Evolutionary conservation across 2,113 vertebrate genomes (phyloP).

Genomic region (Boleophthalmus pectinirostris): DNA sequence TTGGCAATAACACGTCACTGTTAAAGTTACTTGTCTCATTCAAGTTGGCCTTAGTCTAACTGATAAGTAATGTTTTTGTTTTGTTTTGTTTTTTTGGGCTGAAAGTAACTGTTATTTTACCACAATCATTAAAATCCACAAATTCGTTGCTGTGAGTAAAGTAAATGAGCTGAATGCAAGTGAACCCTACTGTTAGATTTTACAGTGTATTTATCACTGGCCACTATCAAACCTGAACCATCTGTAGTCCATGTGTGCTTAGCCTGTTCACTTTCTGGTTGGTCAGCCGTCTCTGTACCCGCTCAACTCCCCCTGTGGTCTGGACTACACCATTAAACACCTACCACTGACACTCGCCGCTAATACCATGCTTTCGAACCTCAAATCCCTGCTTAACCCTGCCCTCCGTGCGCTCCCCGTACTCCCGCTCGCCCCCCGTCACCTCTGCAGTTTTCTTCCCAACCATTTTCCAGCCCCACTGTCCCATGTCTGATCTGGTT

Average conservation of each 20-base stretch:
- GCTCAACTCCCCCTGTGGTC: slow-evolving; percentile 6
- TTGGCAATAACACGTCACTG: too few relatives aligned
- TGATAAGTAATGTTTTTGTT: too few relatives aligned
- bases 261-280: background rate
- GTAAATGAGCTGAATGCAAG: too few relatives aligned
- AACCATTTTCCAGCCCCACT: slow-evolving; percentile 6
- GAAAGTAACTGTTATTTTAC: too few relatives aligned
- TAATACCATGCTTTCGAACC: slow-evolving; percentile 71
- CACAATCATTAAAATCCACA: too few relatives aligned
- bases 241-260: background rate
- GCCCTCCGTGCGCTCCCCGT: background rate
- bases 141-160: too few relatives aligned
- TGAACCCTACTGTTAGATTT: too few relatives aligned
- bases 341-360: slow-evolving; percentile 42
- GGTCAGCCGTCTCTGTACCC: background rate
- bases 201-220: too few relatives aligned
- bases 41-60: too few relatives aligned
- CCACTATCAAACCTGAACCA: background rate
- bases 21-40: too few relatives aligned
- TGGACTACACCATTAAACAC: slow-evolving; percentile 38
- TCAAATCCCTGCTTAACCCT: slow-evolving; percentile 63
- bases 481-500: slow-evolving; percentile 51
- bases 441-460: slow-evolving; percentile 8
- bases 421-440: slow-evolving; percentile 2
- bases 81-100: too few relatives aligned